A percentile compares a stretch with the other conserved stretches of the same genome.
phyloP scores from a whole-genome alignment of 2,888 invertebrate genomes.

The Sclerodermus sp. region DNA sequence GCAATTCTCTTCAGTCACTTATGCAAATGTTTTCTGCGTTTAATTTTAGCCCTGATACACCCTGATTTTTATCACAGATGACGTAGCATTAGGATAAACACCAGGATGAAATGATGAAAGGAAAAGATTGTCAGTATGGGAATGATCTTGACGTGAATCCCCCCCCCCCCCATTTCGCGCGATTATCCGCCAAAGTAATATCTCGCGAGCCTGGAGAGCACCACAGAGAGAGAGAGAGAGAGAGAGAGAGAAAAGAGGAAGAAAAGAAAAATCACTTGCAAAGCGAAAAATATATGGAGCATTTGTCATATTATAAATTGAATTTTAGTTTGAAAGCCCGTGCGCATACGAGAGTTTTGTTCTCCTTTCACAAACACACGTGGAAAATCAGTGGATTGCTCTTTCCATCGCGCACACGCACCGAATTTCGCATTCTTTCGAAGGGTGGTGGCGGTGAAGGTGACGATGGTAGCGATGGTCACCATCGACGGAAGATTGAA shows the following conservation, averaged over 20 bases:
- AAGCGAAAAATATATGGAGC: constrained; percentile 46
- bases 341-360: constrained; percentile 35
- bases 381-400: no score
- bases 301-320: constrained; percentile 55
- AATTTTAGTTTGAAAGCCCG: constrained; percentile 46
- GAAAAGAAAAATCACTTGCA: constrained; percentile 52
- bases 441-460: no score
- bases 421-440: constrained; percentile 12
- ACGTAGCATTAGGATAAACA: neutral
- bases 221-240: no score
- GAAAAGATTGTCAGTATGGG: no score
- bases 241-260: constrained; percentile 15
- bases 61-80: neutral
- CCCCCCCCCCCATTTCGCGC: no score
- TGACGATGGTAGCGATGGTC: no score
- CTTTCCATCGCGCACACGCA: neutral
- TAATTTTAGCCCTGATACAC: constrained; percentile 32
- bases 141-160: no score
- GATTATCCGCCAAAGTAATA: no score
- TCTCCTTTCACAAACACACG: constrained; percentile 23
- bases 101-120: constrained; percentile 1
- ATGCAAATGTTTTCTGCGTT: constrained; percentile 46
- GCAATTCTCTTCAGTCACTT: constrained; percentile 38
- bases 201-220: no score
- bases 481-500: constrained; percentile 21